Percentiles rank a stretch among this genome's conserved stretches.
These are phyloP conservation scores for Danio jaintianensis DNA, from an alignment of 2,797 vertebrate species.

Conservation along the genomic window DNA sequence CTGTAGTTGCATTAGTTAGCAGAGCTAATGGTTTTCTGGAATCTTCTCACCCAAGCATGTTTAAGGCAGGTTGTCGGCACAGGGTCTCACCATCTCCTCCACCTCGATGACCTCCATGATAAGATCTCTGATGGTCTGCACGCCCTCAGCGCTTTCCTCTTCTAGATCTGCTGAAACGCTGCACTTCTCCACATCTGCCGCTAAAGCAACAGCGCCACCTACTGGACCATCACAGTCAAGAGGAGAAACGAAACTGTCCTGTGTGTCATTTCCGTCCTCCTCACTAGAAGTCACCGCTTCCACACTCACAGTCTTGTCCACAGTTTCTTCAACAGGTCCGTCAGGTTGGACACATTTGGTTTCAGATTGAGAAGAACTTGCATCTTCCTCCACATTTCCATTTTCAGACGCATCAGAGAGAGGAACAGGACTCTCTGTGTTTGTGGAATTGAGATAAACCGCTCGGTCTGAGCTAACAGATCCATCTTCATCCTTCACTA, in stretches of 20 bases:
- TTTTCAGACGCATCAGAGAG: background rate
- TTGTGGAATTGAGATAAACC: conserved; percentile 34
- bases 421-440: conserved; percentile 6
- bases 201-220: conserved; percentile 46
- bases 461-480: conserved; percentile 39
- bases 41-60: background rate
- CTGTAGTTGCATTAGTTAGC: conserved; percentile 5
- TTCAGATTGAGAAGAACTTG: conserved; percentile 10
- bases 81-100: conserved; percentile 57
- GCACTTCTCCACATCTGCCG: background rate
- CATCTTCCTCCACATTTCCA: background rate
- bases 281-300: conserved; percentile 8
- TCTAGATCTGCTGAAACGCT: background rate
- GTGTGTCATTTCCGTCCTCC: background rate
- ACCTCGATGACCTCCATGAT: conserved; percentile 75
- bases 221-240: conserved; percentile 45
- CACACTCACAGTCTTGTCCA: background rate
- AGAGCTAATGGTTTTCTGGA: background rate
- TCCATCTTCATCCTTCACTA: background rate
- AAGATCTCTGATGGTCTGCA: conserved; percentile 73
- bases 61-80: conserved; percentile 21
- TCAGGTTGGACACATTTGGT: conserved; percentile 11
- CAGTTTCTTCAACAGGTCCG: conserved; percentile 36
- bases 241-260: background rate
- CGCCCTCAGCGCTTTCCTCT: conserved; percentile 62